Evolutionary conservation across 37 sponge, comb jelly and placozoan genomes (phyloP), one percentile per base, ranked within the genome.

Genomic region (Diacarnus erythraeanus): DNA sequence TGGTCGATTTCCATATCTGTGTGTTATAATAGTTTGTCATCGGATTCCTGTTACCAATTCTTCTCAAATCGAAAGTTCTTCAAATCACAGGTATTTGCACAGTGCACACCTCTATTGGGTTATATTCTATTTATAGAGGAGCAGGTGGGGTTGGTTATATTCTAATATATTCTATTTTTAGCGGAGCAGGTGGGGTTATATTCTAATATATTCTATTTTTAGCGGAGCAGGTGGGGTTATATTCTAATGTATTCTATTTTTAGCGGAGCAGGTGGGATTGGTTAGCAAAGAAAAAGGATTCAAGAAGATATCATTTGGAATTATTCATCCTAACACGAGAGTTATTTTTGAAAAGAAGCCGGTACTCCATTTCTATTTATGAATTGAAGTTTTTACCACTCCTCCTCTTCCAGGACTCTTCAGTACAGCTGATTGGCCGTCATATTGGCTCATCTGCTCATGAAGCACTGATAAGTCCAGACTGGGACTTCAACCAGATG

Each of bases 401-500:
- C 33, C 31, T 29, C 38, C 23, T n/a, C 74, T n/a, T 12, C 4
- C 9, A 88, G 88, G 83, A 77, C 0, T 79, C 90, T 9, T 35
- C 80, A 25, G 68, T 93, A 0, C 87, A 86, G 35, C 91, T 93
- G 42, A 84, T 85, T 61, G 94, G 94, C 8, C 54, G 84, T n/a
- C 63, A 66, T 47, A 78, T 44, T 57, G 94, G 59, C 27, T 77
- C 82, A 71, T 82, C 83, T 17, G 88, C 89, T 17, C 81, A 77
- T 8, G 29, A 47, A 3, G 68, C 94, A 39, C 74, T 99, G 40
- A 99, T 99, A 71, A 96, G 92, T 63, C 97, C 99, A 1, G 93
- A 94, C 80, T 96, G 95, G 97, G 92, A 99, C 82, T 99, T 99
- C 73, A 85, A 83, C 35, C 71, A 88, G 61, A 96, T 99, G 95